These are phyloP conservation scores for Engystomops pustulosus DNA, from an alignment of 2,113 vertebrate genomes.

Conservation along the genomic window DNA sequence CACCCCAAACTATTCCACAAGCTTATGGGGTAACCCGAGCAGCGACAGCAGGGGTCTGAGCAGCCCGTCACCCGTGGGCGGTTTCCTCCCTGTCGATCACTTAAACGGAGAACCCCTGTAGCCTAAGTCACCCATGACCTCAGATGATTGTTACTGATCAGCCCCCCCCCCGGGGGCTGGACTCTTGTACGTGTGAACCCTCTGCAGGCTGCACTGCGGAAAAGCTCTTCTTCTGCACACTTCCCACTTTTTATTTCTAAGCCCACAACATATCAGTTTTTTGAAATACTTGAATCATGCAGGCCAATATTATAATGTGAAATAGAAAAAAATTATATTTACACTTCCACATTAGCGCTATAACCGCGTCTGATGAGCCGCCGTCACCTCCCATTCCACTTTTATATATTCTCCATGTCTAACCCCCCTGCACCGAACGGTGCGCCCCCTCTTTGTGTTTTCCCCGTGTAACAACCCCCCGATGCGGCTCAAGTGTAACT, in stretches of 20 bases:
- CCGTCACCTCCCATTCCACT: conserved; percentile 64
- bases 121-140: conserved; percentile 82
- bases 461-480: conserved; percentile 78
- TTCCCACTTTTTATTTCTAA: conserved; percentile 99
- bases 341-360: conserved; percentile 97
- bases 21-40: conserved; percentile 92
- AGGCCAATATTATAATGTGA: conserved; percentile 99
- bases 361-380: conserved; percentile 87
- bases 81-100: conserved; percentile 98
- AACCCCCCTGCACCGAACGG: conserved; percentile 97
- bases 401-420: too few species aligned
- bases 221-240: conserved; percentile 92
- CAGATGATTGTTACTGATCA: conserved; percentile 77
- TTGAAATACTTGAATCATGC: conserved; percentile 99
- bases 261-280: conserved; percentile 99
- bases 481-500: conserved; percentile 91
- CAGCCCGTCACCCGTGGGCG: conserved; percentile 93
- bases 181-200: conserved; percentile 75
- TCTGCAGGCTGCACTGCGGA: conserved; percentile 89
- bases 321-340: conserved; percentile 81
- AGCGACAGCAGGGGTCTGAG: conserved; percentile 88
- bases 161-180: conserved; percentile 73
- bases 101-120: conserved; percentile 95
- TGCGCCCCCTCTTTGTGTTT: conserved; percentile 73
- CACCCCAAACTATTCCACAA: conserved; percentile 93